phyloP scores from a whole-genome alignment of 2,797 vertebrate genomes.

The Myotis planiceps region DNA sequence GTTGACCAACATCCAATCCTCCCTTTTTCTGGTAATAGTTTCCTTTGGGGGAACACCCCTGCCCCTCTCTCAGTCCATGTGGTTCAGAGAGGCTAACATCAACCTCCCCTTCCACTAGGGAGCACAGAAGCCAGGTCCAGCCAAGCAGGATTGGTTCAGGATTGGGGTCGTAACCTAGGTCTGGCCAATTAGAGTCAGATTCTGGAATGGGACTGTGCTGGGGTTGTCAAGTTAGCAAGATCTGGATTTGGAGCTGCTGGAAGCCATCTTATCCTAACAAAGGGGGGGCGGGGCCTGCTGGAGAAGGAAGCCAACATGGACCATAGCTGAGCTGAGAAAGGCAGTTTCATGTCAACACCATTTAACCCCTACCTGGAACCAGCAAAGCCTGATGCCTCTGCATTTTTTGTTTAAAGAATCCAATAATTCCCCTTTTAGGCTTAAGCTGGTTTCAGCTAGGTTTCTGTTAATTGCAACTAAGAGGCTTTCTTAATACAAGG shows the following conservation, averaged over 20 bases:
- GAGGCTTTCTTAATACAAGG: conserved; percentile 32
- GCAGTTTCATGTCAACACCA: not conserved
- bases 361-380: not conserved
- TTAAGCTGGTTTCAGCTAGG: not conserved
- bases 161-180: not conserved
- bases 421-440: not conserved
- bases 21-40: not conserved
- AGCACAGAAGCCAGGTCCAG: not conserved
- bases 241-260: not conserved
- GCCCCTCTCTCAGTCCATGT: not conserved
- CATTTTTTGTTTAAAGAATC: conserved; percentile 39
- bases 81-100: not conserved
- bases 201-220: not conserved
- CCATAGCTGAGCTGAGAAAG: not conserved
- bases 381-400: not conserved
- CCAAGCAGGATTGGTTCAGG: not conserved
- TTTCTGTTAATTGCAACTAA: not conserved
- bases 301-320: not conserved
- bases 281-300: not conserved
- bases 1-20: not conserved
- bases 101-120: not conserved
- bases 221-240: not conserved
- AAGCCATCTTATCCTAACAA: not conserved
- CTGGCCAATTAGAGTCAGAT: conserved; percentile 26
- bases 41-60: not conserved